These are phyloP conservation scores for Ypsolopha scabrella DNA, from an alignment of 2,888 invertebrate genomes.

Conservation along the genomic window DNA sequence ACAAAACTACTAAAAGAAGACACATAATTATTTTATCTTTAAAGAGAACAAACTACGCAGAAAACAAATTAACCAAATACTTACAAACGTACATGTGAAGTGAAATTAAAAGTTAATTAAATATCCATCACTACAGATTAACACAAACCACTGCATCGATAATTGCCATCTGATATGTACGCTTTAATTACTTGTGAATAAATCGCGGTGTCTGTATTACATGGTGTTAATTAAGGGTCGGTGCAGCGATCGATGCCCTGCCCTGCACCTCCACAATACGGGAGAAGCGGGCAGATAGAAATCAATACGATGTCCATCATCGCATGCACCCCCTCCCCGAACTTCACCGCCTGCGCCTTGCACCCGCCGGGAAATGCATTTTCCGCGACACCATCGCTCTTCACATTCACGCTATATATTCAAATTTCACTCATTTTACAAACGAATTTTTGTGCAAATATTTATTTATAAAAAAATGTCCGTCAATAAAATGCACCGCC, in stretches of 20 bases:
- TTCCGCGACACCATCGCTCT: conserved; percentile 39
- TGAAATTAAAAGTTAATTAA: conserved; percentile 12
- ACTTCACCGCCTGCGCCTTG: conserved; percentile 59
- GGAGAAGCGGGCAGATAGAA: conserved; percentile 70
- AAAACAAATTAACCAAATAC: not conserved
- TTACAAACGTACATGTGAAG: conserved; percentile 36
- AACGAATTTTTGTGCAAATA: not conserved
- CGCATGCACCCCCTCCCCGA: conserved; percentile 73
- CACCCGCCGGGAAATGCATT: conserved; percentile 62
- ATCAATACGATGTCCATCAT: conserved; percentile 73
- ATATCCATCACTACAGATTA: not conserved
- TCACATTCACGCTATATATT: conserved; percentile 18
- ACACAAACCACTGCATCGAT: conserved; percentile 2
- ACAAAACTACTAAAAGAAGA: too few relatives aligned
- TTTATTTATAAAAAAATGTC: conserved; percentile 23
- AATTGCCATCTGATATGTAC: not conserved
- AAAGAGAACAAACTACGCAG: not conserved
- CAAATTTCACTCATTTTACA: not conserved
- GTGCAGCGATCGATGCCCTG: conserved; percentile 65
- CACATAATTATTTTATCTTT: too few relatives aligned
- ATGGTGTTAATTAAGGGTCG: conserved; percentile 40
- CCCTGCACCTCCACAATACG: conserved; percentile 63
- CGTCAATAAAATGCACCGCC: conserved; percentile 57
- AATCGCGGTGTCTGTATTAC: not conserved
- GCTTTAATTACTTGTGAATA: not conserved